phyloP scores from a whole-genome alignment of 2,797 vertebrate species.

The Dendrocincla fuliginosa region DNA sequence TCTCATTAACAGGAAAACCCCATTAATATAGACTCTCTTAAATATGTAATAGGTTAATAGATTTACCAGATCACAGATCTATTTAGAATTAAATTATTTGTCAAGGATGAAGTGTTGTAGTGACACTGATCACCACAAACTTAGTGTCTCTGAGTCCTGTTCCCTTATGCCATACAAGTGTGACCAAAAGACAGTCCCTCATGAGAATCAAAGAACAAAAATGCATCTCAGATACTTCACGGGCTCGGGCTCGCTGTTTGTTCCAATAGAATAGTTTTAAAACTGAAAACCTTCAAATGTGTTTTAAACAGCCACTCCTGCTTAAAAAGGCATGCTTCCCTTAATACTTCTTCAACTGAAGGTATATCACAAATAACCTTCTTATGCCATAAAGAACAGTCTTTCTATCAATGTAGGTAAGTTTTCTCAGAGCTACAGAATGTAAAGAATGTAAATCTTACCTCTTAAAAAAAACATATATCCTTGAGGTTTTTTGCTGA shows the following conservation, averaged over 20 bases:
- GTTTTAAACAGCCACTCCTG: background rate
- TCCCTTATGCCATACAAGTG: background rate
- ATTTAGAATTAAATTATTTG: background rate
- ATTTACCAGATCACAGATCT: background rate
- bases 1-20: background rate
- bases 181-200: background rate
- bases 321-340: background rate
- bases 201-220: background rate
- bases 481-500: background rate
- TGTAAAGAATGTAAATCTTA: background rate
- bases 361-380: background rate
- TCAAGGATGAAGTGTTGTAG: background rate
- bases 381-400: background rate
- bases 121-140: background rate
- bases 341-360: background rate
- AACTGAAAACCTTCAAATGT: background rate
- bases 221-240: background rate
- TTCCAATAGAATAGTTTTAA: background rate
- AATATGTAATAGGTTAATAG: background rate
- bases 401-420: background rate
- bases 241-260: background rate
- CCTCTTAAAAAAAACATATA: background rate
- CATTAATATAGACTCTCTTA: background rate
- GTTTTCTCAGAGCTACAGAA: background rate
- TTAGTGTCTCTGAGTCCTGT: background rate